Base-by-base conservation (phyloP, 2,113 vertebrate species). In the Chitala chitala region DNA sequence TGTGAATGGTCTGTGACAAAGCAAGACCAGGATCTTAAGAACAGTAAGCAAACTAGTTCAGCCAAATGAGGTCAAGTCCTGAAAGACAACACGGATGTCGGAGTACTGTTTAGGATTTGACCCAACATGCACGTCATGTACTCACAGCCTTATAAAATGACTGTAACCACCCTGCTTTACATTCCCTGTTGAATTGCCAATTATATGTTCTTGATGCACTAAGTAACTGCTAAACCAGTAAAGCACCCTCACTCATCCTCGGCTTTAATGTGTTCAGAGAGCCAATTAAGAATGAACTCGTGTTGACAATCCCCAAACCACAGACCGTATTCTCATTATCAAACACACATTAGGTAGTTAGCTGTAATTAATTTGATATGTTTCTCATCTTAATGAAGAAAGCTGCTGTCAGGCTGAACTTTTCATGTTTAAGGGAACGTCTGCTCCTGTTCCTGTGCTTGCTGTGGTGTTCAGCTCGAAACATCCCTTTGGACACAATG, bases 231-330 rank as follows among this genome's bases (percentile, higher is more conserved):
- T 1, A 9, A 66, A 51, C 48, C 40, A 46, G 40, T 3, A 22
- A 68, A 46, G 22, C 4, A 12, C 22, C 63, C n/a, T 24, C n/a
- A 44, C 36, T 38, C 42, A 4, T 38, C 33, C 38, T 63, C 59
- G 38, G 59, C 29, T 46, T 20, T 24, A 42, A 48, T 48, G 40
- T 48, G 12, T 12, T 9, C 64, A 44, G 22, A 46, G 22, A 44
- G 13, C 40, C 24, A 17, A 7, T 46, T 24, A 68, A 46, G 40
- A 26, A 31, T 68, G 64, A 4, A 66, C 46, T 68, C 64, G 29
- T 48, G 40, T 68, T 68, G 64, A 68, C 12, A 10, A 26, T 46
- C 22, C 64, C 64, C 64, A 48, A 68, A 46, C 20, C 64, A 68
- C 40, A 12, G 1, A 38, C 24, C 42, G 9, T 46, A 46, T 68